phyloP scores from a whole-genome alignment of 1,140 invertebrate species.

The Sinella curviseta region DNA sequence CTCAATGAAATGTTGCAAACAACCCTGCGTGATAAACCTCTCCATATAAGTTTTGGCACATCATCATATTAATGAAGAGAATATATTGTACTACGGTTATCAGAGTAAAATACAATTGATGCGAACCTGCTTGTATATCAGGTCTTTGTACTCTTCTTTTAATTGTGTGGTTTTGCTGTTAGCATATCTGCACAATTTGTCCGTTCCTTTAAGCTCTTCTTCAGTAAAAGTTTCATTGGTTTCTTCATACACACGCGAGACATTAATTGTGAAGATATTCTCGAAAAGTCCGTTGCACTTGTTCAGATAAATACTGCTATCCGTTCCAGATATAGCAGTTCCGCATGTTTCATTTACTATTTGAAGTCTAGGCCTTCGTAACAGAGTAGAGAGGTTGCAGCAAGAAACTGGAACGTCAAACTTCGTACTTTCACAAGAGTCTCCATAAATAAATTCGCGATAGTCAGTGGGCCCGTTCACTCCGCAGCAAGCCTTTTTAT shows the following conservation, averaged over 20 bases:
- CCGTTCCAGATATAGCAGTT: not conserved
- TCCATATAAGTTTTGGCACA: not conserved
- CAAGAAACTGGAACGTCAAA: not conserved
- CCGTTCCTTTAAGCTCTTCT: not conserved
- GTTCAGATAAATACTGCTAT: too few relatives aligned
- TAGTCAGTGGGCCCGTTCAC: not conserved
- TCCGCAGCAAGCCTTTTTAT: not conserved
- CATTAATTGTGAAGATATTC: not conserved
- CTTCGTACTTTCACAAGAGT: not conserved
- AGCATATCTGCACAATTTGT: not conserved
- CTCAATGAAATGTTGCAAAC: not conserved
- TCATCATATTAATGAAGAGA: too few relatives aligned
- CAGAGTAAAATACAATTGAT: too few relatives aligned
- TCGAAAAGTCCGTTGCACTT: too few relatives aligned
- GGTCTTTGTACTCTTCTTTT: not conserved
- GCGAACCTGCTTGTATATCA: not conserved
- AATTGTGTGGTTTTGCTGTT: not conserved
- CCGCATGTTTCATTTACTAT: not conserved
- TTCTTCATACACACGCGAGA: not conserved
- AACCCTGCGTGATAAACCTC: not conserved
- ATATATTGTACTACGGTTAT: too few relatives aligned
- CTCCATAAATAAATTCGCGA: not conserved
- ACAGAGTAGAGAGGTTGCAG: not conserved
- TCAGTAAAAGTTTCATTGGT: not conserved
- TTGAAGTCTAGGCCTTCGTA: not conserved